Evolutionary conservation across 2,797 vertebrate species (phyloP), one percentile per base, ranked within the genome.

Genomic region (Decapterus maruadsi): DNA sequence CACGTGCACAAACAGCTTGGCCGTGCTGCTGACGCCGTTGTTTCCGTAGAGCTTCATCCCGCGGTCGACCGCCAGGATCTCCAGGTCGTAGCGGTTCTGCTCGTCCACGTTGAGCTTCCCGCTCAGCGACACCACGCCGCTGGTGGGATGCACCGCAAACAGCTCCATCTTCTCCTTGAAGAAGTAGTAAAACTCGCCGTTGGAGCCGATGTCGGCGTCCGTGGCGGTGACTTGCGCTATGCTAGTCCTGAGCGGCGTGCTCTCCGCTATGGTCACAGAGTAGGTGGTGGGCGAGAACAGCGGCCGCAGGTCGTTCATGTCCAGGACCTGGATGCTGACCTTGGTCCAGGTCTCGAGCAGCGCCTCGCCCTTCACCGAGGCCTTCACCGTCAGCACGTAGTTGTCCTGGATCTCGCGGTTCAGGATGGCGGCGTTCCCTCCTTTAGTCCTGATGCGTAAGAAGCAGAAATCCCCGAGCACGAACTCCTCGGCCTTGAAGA

Each of bases 161-260:
- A 98, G 92, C 60, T 99, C 97, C 42, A 97, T 96, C 93, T 96
- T 97, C 79, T 95, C 97, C 90, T 98, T 99, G 86, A 99, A 98
- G 92, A 98, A 99, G 83, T 99, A 99, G 93, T 99, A 99, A 94
- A 99, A 99, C 90, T 99, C 97, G 65, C 98, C 98, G 29, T 99
- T 99, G 77, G 98, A 99, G 82, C 98, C 98, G 10, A 98, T 97
- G 80, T 99, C 98, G 0, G 98, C 98, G 73, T 99, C 98, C 0
- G 98, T 99, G 29, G 98, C 98, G 0, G 98, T 99, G 77, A 99
- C 98, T 86, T 98, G 98, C 80, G 98, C 98, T 61, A 99, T 98
- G 67, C 98, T 99, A 92, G 98, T 98, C 93, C 98, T 97, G 80
- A 99, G 93, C 20, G 97, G 96, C 65, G 97, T 99, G 93, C 96